Conservation (phyloP, 2,113 vertebrate species). For the Cyphomyrus plagiostoma region DNA sequence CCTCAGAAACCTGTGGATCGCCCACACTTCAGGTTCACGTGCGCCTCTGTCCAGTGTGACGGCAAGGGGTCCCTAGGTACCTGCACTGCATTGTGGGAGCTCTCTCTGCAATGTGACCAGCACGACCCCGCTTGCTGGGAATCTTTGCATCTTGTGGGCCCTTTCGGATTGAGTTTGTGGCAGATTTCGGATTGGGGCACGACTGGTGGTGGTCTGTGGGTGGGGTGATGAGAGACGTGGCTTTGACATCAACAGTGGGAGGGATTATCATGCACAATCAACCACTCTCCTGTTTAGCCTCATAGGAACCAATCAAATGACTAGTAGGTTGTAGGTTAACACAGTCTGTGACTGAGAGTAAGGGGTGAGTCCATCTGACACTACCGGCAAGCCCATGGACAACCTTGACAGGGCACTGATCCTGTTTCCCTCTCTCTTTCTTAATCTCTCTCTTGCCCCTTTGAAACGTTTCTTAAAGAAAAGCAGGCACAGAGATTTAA, state of each 20-base stretch:
- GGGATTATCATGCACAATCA: not conserved
- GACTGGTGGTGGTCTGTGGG: not conserved
- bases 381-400: not conserved
- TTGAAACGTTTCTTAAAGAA: not conserved
- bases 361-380: not conserved
- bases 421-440: not conserved
- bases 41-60: not conserved
- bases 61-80: not conserved
- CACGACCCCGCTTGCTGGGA: not conserved
- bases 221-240: not conserved
- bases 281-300: not conserved
- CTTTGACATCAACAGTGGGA: not conserved
- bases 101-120: not conserved
- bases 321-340: not conserved
- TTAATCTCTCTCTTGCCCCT: not conserved
- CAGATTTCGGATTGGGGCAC: not conserved
- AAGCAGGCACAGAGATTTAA: not conserved
- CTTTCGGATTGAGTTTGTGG: not conserved
- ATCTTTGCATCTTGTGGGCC: not conserved
- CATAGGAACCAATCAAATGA: not conserved
- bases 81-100: not conserved
- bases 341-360: not conserved
- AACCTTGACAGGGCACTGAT: not conserved
- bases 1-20: not conserved
- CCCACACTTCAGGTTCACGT: not conserved